These are phyloP conservation scores for Eubucco bourcierii DNA, from an alignment of 2,113 vertebrate genomes.

Conservation along the genomic window DNA sequence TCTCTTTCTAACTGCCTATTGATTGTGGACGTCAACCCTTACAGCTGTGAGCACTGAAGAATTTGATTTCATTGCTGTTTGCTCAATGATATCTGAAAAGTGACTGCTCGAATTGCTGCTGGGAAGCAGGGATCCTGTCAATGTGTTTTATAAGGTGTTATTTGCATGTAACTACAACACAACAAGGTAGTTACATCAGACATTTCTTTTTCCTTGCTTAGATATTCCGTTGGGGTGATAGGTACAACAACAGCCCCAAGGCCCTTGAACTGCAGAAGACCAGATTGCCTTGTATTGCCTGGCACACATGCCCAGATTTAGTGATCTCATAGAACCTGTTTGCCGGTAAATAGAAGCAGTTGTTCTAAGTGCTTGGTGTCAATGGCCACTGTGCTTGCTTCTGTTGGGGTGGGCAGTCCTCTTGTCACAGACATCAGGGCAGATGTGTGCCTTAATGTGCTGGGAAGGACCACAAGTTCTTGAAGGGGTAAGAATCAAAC, in stretches of 20 bases:
- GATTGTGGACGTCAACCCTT: neutral
- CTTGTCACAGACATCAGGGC: neutral
- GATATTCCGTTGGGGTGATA: neutral
- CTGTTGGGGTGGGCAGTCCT: neutral
- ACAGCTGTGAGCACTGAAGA: neutral
- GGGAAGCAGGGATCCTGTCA: neutral
- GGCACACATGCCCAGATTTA: neutral
- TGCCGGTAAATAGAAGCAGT: neutral
- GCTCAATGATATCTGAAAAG: slow-evolving; percentile 17
- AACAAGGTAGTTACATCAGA: neutral
- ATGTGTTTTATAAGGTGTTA: neutral
- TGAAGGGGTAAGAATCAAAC: neutral
- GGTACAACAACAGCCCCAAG: neutral
- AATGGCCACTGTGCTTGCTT: neutral
- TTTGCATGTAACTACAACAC: neutral
- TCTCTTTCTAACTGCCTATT: slow-evolving; percentile 20
- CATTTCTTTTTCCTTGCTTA: neutral
- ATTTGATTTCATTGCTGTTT: slow-evolving; percentile 46
- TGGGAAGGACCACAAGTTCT: neutral
- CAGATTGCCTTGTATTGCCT: neutral
- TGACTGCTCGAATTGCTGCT: neutral
- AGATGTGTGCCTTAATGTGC: neutral
- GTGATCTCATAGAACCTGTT: neutral
- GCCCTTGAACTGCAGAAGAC: neutral
- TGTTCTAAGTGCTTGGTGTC: neutral